Evolutionary conservation across 2,113 vertebrate genomes (phyloP), one percentile per base, ranked within the genome.

Genomic region (Psettodes erumei): DNA sequence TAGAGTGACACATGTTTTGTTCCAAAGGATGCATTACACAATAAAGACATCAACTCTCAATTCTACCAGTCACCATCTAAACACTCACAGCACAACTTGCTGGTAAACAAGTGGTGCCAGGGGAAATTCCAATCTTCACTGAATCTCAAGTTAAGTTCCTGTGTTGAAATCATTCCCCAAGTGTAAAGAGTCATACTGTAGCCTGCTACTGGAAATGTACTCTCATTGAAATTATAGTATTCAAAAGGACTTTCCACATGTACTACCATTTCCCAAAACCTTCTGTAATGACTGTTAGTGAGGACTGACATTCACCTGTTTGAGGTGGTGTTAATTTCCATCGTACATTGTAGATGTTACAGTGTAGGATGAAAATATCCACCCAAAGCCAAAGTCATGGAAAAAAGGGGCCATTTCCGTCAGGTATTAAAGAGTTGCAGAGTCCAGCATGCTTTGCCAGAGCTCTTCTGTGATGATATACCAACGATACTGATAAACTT

Each of bases 401-500:
- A 38, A 33, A 73, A 50, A 56, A n/a, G 2, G 1, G 5, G 19
- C 0, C 8, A 6, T 21, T 37, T 4, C 10, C 53, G 33, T 47
- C 59, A 75, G 35, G 63, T 68, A 48, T 71, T 53, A n/a, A 35
- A 59, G 19, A 77, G 53, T 15, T 74, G 45, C 47, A n/a, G 19
- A 35, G 42, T 6, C 5, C 25, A 45, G 37, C 51, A 23, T 9
- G 27, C 53, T 65, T 58, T 53, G 19, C 60, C 37, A 54, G 19
- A 53, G 59, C 69, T 45, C 8, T 60, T 50, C 66, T 50, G 56
- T 50, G 68, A 30, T 40, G 25, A 65, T 54, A 35, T 51, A 30
- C 19, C 72, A 70, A 51, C 28, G 32, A 21, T 16, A 27, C 19
- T 28, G 69, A 81, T 79, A 80, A 77, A 61, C 55, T 70, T 84